These are phyloP conservation scores for Aphelocoma coerulescens DNA, from an alignment of 2,113 vertebrate species.

Conservation along the genomic window DNA sequence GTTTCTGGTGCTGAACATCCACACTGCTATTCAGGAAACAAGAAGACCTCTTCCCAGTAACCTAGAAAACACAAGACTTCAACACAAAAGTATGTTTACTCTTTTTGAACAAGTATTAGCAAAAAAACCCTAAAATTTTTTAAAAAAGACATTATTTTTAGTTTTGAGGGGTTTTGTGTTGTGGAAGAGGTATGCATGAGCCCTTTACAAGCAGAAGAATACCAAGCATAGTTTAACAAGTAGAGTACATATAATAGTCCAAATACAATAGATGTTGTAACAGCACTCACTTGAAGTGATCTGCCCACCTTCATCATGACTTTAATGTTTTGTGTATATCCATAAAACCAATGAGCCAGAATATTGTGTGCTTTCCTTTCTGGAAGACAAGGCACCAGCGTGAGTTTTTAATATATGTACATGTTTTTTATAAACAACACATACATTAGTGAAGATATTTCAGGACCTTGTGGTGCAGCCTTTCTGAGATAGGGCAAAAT, in stretches of 20 bases:
- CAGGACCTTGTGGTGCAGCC: background rate
- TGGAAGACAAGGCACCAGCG: slow-evolving; percentile 8
- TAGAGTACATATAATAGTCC: background rate
- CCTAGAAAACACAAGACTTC: background rate
- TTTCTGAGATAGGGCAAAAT: background rate
- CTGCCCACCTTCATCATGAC: background rate
- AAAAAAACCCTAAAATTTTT: no score
- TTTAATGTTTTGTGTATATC: background rate
- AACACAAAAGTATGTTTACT: background rate
- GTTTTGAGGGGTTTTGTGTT: background rate
- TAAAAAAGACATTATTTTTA: background rate
- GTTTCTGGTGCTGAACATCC: background rate
- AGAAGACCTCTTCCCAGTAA: background rate
- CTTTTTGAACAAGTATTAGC: background rate
- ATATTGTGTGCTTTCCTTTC: background rate
- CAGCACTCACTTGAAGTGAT: background rate
- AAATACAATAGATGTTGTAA: background rate
- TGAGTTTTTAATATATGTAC: background rate
- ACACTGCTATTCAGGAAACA: background rate
- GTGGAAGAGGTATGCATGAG: background rate
- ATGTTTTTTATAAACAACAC: background rate
- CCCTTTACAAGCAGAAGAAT: background rate
- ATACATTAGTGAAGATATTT: background rate
- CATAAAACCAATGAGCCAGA: slow-evolving; percentile 13
- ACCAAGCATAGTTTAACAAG: background rate